These are phyloP conservation scores for Cephus pygmeus DNA, from an alignment of 2,888 invertebrate species.

Conservation along the genomic window DNA sequence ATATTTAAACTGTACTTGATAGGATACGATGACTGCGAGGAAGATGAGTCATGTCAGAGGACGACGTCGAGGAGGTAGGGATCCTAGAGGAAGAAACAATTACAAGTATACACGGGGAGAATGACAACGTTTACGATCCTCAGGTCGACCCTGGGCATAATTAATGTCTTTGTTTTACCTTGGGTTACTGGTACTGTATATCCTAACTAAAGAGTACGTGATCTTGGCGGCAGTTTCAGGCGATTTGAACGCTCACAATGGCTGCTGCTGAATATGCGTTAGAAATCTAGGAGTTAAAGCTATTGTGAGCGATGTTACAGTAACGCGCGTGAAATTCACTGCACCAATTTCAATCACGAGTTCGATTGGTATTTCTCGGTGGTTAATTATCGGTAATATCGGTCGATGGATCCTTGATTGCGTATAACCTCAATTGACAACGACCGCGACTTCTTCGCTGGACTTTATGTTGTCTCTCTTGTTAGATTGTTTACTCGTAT, in stretches of 20 bases:
- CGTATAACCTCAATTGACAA: neutral
- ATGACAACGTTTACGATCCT: neutral
- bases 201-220: slow-evolving; percentile 17
- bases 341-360: neutral
- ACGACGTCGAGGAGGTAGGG: neutral
- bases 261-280: neutral
- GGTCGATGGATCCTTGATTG: neutral
- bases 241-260: slow-evolving; percentile 38
- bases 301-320: neutral
- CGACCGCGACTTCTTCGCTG: neutral
- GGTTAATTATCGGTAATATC: neutral
- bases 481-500: neutral
- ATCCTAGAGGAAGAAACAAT: neutral
- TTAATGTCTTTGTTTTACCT: neutral
- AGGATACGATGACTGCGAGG: neutral
- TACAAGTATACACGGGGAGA: neutral
- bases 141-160: neutral
- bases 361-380: neutral
- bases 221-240: slow-evolving; percentile 27
- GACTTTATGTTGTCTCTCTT: neutral
- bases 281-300: neutral
- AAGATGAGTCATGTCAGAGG: neutral
- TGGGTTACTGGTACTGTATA: neutral
- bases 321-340: neutral
- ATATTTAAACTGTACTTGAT: neutral